Conservation (phyloP, 2,113 vertebrate genomes). For the Delphinapterus leucas region DNA sequence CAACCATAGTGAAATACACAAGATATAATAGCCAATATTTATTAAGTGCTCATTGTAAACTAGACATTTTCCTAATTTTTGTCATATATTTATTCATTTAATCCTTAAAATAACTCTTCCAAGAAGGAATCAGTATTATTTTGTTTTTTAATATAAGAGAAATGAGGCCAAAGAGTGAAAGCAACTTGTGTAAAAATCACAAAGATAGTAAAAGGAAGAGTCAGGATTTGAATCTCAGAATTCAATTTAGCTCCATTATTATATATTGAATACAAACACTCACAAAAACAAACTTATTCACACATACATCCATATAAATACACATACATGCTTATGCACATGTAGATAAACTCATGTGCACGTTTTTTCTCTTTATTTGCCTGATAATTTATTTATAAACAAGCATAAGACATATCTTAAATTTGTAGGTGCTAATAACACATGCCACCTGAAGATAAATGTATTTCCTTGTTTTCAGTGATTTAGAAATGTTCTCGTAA, state of each 20-base stretch:
- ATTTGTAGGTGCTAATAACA: not conserved
- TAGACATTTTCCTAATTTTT: not conserved
- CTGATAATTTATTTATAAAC: not conserved
- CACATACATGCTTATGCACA: accelerated
- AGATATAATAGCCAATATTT: not conserved
- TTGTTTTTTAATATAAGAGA: not conserved
- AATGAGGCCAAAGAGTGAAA: not conserved
- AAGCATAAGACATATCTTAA: not conserved
- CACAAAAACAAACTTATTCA: not conserved
- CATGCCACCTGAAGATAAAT: not conserved
- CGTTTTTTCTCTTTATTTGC: not conserved
- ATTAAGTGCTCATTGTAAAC: not conserved
- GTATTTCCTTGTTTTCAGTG: not conserved
- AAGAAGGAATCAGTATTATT: not conserved
- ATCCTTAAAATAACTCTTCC: not conserved
- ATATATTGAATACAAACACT: not conserved
- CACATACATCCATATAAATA: not conserved
- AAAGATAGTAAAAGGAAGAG: not conserved
- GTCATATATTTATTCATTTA: not conserved
- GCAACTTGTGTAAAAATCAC: not conserved
- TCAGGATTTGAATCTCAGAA: not conserved
- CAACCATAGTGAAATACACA: not conserved
- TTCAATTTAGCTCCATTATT: not conserved
- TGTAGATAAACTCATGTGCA: too few species aligned
- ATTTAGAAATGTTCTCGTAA: not conserved